Evolutionary conservation across 2,797 vertebrate genomes (phyloP).

Genomic region (Sebastes goodei): DNA sequence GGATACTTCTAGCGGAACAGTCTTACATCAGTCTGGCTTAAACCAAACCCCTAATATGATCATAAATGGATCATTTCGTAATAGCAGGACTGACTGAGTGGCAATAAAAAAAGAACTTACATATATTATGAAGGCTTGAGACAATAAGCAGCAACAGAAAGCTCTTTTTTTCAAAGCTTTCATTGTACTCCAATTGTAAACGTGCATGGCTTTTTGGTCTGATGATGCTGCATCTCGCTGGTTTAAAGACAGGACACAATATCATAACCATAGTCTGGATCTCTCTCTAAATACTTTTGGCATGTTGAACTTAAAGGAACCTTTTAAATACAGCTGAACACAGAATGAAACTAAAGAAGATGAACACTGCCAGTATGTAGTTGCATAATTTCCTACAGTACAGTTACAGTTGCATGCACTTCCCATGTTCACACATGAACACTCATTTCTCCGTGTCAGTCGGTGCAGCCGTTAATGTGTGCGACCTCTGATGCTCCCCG

Average conservation of each 20-base stretch:
- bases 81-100: conserved; percentile 23
- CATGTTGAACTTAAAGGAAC: not conserved
- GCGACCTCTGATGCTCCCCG: conserved; percentile 14
- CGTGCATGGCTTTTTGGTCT: not conserved
- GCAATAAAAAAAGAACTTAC: conserved; percentile 51
- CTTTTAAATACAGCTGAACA: conserved; percentile 1
- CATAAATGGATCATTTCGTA: conserved; percentile 37
- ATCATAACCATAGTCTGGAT: not conserved
- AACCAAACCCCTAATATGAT: conserved; percentile 22
- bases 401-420: not conserved
- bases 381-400: not conserved
- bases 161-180: conserved; percentile 32
- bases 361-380: not conserved
- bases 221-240: not conserved
- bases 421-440: not conserved
- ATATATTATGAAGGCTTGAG: conserved; percentile 23
- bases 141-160: conserved; percentile 34
- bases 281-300: not conserved
- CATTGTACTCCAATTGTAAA: conserved; percentile 18
- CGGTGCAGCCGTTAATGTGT: conserved; percentile 13
- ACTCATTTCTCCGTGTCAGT: not conserved
- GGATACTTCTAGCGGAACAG: conserved; percentile 15
- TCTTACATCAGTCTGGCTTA: conserved; percentile 14
- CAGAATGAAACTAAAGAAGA: not conserved
- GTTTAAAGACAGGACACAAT: not conserved